Evolutionary conservation across 2,113 vertebrate species (phyloP), one percentile per base, ranked within the genome.

Genomic region (Poeciliopsis occidentalis): DNA sequence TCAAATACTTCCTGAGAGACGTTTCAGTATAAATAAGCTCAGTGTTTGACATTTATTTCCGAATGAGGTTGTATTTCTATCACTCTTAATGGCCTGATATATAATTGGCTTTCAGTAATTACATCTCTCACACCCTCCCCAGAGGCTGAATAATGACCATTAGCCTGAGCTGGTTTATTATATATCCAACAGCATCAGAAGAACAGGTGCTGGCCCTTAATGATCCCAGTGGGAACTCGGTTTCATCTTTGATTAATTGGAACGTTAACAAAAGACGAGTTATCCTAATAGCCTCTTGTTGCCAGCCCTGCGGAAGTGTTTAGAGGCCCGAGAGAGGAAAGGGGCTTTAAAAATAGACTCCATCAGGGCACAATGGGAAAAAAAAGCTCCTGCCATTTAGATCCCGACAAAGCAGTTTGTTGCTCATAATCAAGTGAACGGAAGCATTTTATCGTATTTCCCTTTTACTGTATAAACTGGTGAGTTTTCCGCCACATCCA

Each of bases 401-500:
- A 90, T 82, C 90, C 89, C 89, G 85, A 92, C 92, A 93, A 92
- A 92, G 87, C 91, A 85, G 90, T 93, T 92, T 93, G 83, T 88
- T 79, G 84, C 81, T 88, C 89, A 87, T 89, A 91, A 94, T 93
- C 87, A 92, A 90, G 85, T 79, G 85, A 85, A 30, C 74, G 92
- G 92, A 93, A 92, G 65, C 74, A 69, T 77, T 90, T 88, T 88
- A 91, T 94, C 88, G 86, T 90, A 81, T 89, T 90, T 92, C 90
- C 90, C 89, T 76, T 84, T 80, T 80, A 82, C 85, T 81, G 86
- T 80, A 80, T 70, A 87, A 83, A 81, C 78, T 3, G 68, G 4
- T 24, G 69, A 41, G 39, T 89, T 47, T 47, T 91, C 87, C 78
- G 62, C 70, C 75, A 67, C 69, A 79, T 68, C 62, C 78, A 69